Conservation (phyloP, 2,797 vertebrate species). For the Enteromius treurensis region DNA sequence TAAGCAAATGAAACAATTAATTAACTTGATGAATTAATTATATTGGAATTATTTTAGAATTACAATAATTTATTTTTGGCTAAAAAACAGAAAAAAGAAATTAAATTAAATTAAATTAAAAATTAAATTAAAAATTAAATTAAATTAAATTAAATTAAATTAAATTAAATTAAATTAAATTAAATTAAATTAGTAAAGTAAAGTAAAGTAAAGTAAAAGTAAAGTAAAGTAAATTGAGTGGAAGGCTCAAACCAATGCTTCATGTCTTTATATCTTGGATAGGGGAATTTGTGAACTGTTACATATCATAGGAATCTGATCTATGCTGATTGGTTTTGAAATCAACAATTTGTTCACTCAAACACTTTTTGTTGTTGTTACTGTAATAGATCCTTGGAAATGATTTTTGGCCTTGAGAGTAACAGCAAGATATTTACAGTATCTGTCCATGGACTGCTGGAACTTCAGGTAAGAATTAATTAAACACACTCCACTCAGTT, state of each 20-base stretch:
- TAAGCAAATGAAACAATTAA: not conserved
- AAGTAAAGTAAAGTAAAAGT: no score
- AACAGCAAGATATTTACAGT: slow-evolving; percentile 93
- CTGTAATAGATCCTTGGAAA: slow-evolving; percentile 86
- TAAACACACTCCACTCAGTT: not conserved
- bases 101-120: not conserved
- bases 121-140: not conserved
- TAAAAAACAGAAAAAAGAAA: not conserved
- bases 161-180: no score
- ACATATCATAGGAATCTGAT: not conserved
- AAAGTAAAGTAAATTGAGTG: not conserved
- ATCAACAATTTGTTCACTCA: not conserved
- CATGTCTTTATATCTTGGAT: not conserved
- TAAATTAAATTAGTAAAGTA: no score
- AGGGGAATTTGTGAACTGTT: not conserved
- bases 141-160: not conserved
- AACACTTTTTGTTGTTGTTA: slow-evolving; percentile 29
- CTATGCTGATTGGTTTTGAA: not conserved
- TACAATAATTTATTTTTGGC: not conserved
- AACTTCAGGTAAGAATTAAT: slow-evolving; percentile 87
- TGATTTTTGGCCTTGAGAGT: slow-evolving; percentile 91
- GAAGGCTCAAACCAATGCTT: not conserved
- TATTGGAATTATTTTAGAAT: not conserved
- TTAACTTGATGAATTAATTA: no score
- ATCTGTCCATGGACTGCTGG: slow-evolving; percentile 89